These are phyloP conservation scores for Acrocera orbiculus DNA, from an alignment of 2,888 invertebrate genomes.

Conservation along the genomic window DNA sequence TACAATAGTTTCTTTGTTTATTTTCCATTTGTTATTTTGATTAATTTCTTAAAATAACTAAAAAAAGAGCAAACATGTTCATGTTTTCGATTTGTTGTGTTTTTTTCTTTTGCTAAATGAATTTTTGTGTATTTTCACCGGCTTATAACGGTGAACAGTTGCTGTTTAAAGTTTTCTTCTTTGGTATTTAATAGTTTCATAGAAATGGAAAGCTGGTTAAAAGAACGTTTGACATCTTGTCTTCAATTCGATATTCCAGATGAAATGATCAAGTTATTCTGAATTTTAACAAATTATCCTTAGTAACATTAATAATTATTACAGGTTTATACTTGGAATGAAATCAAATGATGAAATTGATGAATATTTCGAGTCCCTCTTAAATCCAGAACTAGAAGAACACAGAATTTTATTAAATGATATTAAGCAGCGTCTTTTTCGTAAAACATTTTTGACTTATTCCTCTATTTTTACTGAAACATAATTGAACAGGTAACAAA, in stretches of 20 bases:
- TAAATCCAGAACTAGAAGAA: conserved; percentile 46
- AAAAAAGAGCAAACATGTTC: no score
- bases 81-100: no score
- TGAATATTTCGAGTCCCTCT: conserved; percentile 56
- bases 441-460: conserved; percentile 14
- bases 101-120: no score
- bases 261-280: conserved; percentile 45
- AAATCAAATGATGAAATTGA: conserved; percentile 52
- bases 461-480: not conserved
- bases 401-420: conserved; percentile 50
- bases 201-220: conserved; percentile 47
- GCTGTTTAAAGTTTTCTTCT: no score
- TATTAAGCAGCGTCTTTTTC: conserved; percentile 37
- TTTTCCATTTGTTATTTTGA: no score
- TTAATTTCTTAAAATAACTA: no score
- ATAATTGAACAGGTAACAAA: no score
- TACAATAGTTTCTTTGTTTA: no score
- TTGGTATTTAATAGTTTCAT: no score
- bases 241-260: conserved; percentile 50
- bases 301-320: not conserved
- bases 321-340: conserved; percentile 56
- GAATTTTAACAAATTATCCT: not conserved
- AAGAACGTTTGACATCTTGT: conserved; percentile 43
- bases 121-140: no score
- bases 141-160: no score